A percentile compares a stretch with the other conserved stretches of the same genome.
Conservation (phyloP, 2,797 vertebrate genomes). For the Catamblyrhynchus diadema region DNA sequence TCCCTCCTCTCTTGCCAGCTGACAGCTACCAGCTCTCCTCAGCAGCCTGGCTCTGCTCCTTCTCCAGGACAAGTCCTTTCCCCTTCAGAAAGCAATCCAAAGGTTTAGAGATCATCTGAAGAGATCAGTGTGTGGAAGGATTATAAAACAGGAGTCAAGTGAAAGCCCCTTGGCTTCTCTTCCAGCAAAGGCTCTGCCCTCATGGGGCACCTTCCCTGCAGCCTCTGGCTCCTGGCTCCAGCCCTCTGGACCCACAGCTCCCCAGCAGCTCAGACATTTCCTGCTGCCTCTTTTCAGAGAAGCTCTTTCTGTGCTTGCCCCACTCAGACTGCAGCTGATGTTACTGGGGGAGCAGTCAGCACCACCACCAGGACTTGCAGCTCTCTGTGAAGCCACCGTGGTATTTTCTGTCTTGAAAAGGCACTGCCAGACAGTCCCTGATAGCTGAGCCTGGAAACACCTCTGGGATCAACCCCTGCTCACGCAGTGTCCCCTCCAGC, state of each 20-base stretch:
- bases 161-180: not conserved
- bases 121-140: not conserved
- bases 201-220: rapidly evolving
- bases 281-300: not conserved
- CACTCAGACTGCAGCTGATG: not conserved
- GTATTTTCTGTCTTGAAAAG: not conserved
- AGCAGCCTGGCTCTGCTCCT: not conserved
- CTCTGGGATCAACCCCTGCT: not conserved
- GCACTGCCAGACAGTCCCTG: not conserved
- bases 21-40: not conserved
- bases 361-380: not conserved
- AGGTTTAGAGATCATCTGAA: not conserved
- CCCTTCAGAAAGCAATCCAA: not conserved
- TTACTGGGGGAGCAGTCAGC: not conserved
- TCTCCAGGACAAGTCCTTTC: not conserved
- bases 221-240: not conserved
- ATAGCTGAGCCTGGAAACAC: not conserved
- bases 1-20: not conserved
- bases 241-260: not conserved
- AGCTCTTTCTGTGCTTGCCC: not conserved
- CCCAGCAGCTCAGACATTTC: not conserved
- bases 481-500: not conserved
- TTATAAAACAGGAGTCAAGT: not conserved
- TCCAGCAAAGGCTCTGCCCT: not conserved
- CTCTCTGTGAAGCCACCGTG: not conserved